Percentiles rank a stretch among this genome's conserved stretches.
These are phyloP conservation scores for Brachylomia viminalis DNA, from an alignment of 2,888 invertebrate species.

Conservation along the genomic window DNA sequence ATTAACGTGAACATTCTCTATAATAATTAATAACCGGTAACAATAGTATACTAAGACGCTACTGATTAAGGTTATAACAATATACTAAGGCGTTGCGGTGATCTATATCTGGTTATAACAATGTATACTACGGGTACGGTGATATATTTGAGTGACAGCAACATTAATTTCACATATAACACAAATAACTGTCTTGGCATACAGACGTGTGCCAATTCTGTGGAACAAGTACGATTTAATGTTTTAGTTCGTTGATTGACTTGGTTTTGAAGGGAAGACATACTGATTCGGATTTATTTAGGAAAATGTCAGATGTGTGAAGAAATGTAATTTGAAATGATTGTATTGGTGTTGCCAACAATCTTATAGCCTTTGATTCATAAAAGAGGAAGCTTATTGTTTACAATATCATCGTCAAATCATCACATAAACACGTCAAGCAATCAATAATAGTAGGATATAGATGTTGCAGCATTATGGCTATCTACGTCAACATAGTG, in stretches of 20 bases:
- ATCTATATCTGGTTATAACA: background rate
- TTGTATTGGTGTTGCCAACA: background rate
- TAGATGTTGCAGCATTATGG: background rate
- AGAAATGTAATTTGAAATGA: background rate
- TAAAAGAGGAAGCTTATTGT: background rate
- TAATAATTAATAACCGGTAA: slow-evolving; percentile 51
- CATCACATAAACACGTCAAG: background rate
- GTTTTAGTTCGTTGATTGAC: slow-evolving; percentile 17
- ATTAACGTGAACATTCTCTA: slow-evolving; percentile 34
- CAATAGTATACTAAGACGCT: slow-evolving; percentile 20
- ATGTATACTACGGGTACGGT: background rate
- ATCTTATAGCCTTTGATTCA: background rate
- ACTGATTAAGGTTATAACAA: slow-evolving; percentile 23
- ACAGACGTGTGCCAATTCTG: slow-evolving; percentile 38
- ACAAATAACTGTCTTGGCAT: slow-evolving; percentile 25
- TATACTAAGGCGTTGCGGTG: background rate
- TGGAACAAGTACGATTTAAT: slow-evolving; percentile 7
- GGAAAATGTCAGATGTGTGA: rapidly evolving
- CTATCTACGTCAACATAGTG: background rate
- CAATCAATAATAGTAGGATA: background rate
- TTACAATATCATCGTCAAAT: background rate
- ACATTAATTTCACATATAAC: slow-evolving; percentile 50
- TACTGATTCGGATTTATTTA: background rate
- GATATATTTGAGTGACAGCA: slow-evolving; percentile 57
- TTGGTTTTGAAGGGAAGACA: slow-evolving; percentile 24